These are phyloP conservation scores for Ailuropoda melanoleuca DNA, from an alignment of 2,113 vertebrate species.

Conservation along the genomic window DNA sequence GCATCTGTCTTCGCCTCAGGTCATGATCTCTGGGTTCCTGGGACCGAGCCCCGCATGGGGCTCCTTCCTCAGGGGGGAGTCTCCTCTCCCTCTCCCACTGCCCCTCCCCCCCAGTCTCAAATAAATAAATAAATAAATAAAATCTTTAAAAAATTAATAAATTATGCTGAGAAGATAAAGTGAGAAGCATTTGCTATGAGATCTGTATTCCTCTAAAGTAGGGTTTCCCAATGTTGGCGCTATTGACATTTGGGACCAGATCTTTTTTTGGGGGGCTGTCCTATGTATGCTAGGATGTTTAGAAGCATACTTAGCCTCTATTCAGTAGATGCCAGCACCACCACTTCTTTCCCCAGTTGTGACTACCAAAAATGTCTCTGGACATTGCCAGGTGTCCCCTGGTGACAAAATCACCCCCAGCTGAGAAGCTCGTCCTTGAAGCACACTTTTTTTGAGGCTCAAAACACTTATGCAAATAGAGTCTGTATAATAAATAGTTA, in stretches of 20 bases:
- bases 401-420: rapidly evolving
- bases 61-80: background rate
- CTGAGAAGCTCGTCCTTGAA: background rate
- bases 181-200: background rate
- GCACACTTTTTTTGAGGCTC: background rate
- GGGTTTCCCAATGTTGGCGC: background rate
- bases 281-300: too few relatives aligned
- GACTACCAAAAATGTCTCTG: background rate
- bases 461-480: background rate
- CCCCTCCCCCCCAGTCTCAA: too few relatives aligned
- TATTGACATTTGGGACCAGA: background rate
- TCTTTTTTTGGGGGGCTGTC: background rate
- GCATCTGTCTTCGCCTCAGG: background rate
- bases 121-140: background rate
- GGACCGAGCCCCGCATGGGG: background rate
- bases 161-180: background rate
- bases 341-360: background rate
- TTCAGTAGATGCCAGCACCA: background rate
- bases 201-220: background rate
- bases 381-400: background rate
- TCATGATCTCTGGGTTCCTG: background rate
- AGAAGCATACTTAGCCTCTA: background rate
- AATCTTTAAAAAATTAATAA: background rate
- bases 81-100: background rate
- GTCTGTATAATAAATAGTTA: background rate